These are phyloP conservation scores for Coremacera marginata DNA, from an alignment of 2,888 invertebrate genomes.

Conservation along the genomic window DNA sequence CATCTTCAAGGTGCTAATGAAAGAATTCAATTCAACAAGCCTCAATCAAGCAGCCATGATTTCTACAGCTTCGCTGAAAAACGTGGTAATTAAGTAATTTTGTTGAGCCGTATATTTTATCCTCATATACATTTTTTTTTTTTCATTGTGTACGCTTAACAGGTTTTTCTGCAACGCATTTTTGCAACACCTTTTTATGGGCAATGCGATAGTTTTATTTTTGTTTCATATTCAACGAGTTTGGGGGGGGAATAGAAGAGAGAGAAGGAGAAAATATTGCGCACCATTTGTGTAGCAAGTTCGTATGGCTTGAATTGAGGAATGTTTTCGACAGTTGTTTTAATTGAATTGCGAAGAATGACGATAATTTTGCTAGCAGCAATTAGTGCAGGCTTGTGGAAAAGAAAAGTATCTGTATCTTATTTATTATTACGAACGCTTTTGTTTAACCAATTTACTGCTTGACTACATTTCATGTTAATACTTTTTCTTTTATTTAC, in stretches of 20 bases:
- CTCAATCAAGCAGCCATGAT: slow-evolving; percentile 12
- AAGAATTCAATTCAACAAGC: slow-evolving; percentile 20
- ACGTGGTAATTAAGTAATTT: slow-evolving; percentile 60
- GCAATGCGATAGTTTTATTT: not conserved
- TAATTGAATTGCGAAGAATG: not conserved
- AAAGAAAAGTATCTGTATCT: not conserved
- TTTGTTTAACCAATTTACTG: not conserved
- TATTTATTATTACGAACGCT: not conserved
- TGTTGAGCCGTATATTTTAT: slow-evolving; percentile 45
- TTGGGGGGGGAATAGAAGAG: no score
- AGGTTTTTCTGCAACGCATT: slow-evolving; percentile 30
- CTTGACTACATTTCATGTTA: not conserved
- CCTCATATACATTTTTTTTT: slow-evolving; percentile 35
- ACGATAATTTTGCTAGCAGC: not conserved
- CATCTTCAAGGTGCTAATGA: slow-evolving; percentile 3
- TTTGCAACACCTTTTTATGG: not conserved
- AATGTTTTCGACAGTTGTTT: slow-evolving; percentile 11
- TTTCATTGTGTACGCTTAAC: slow-evolving; percentile 41
- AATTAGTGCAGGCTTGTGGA: not conserved
- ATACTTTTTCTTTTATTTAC: not conserved
- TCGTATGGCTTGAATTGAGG: not conserved
- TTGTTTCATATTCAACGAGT: no score
- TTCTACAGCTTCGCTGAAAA: not conserved
- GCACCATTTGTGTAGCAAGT: no score
- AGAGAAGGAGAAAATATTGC: no score